Evolutionary conservation across 2,888 invertebrate genomes (phyloP), one percentile per base, ranked within the genome.

Genomic region (Pasiphila rectangulata): DNA sequence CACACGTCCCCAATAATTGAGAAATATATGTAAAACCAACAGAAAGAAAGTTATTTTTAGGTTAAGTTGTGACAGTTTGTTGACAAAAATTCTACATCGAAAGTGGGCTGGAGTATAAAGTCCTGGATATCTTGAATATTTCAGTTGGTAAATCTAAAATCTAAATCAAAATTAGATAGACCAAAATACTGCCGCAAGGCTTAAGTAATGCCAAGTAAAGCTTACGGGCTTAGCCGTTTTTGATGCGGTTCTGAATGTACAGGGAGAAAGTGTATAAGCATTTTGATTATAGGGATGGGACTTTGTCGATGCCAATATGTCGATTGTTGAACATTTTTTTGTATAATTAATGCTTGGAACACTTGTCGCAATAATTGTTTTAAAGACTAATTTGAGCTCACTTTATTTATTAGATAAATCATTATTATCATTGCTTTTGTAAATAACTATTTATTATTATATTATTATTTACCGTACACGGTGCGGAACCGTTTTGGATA

Each of bases 381-480:
- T 41, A 37, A 45, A 37, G 37, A 50, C 49, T 48, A 44, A 40
- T 41, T 37, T 45, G 50, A 45, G 50, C 50, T 50, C 50, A 50
- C 34, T 45, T 42, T 48, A 45, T 50, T 50, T 45, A 23, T 45
- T 45, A 37, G 29, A 36, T 43, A 37, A 49, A 54, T 44, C 37
- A 41, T 37, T 5, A 9, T 29, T 42, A 40, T 19, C 9, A 25
- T 42, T 41, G 32, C 37, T 44, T 45, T 50, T 54, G 51, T 54
- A 57, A 50, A 52, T 57, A 55, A 37, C 29, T 50, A 43, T 52
- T 55, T 53, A 52, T 57, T 50, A n/a, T n/a, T n/a, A n/a, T n/a
- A n/a, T n/a, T n/a, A n/a, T n/a, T n/a, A n/a, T n/a, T n/a, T n/a
- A n/a, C n/a, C n/a, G n/a, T 52, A 27, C 12, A 43, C 17, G 43